A percentile compares a stretch with the other conserved stretches of the same genome.
phyloP scores from a whole-genome alignment of 2,888 invertebrate species.

The Pantelozetes paolii region DNA sequence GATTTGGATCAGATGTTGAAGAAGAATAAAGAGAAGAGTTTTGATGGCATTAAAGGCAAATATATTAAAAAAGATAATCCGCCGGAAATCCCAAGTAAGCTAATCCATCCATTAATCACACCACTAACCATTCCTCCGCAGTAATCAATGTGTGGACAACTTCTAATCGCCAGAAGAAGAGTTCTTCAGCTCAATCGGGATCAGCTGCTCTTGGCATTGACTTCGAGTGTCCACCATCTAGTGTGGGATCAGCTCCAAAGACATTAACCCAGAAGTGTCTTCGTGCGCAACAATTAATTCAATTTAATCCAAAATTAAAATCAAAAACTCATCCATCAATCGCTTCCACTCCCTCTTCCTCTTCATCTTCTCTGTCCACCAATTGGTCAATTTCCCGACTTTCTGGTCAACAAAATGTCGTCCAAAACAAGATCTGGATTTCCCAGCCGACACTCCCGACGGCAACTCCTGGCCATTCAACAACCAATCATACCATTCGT shows the following conservation, averaged over 20 bases:
- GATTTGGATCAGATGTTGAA: background rate
- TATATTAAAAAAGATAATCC: constrained; percentile 50
- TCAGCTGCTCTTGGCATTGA: background rate
- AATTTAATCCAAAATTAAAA: no score
- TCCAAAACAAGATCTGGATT: constrained; percentile 36
- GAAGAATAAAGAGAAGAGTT: constrained; percentile 45
- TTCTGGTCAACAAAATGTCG: background rate
- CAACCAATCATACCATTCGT: background rate
- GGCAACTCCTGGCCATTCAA: background rate
- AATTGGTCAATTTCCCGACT: background rate
- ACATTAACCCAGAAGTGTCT: constrained; percentile 15
- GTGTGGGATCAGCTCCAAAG: background rate
- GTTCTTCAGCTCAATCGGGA: background rate
- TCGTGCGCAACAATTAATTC: background rate
- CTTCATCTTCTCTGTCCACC: background rate
- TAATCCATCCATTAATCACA: background rate
- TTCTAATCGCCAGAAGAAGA: constrained; percentile 40
- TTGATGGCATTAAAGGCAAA: constrained; percentile 49
- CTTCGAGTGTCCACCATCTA: no score
- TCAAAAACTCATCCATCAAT: background rate
- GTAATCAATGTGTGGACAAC: constrained; percentile 48
- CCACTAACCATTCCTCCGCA: no score
- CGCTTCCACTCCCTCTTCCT: constrained; percentile 5
- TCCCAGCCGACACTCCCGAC: constrained; percentile 37
- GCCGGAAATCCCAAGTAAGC: constrained; percentile 48